Evolutionary conservation across 2,888 invertebrate genomes (phyloP).

Genomic region (Orchesella flavescens): DNA sequence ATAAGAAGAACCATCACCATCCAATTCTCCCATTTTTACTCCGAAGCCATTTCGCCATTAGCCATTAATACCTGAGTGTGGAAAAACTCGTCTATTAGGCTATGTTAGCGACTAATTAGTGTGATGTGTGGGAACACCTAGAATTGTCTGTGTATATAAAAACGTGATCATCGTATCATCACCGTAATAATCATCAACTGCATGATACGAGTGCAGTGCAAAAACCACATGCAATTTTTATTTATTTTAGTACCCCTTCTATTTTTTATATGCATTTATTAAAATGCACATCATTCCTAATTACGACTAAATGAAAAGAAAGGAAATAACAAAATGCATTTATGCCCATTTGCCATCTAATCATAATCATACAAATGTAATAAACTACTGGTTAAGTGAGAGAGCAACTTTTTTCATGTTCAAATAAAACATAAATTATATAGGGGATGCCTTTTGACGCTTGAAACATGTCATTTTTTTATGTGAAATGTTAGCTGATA

Average conservation of each 20-base stretch:
- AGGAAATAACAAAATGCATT: conserved; percentile 30
- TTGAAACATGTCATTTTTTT: conserved; percentile 47
- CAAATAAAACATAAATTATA: conserved; percentile 50
- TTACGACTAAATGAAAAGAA: conserved; percentile 32
- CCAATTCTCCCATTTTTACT: not conserved
- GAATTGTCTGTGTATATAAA: conserved; percentile 3
- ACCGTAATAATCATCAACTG: conserved; percentile 1
- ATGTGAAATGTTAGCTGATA: conserved; percentile 4
- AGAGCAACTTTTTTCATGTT: conserved; percentile 13
- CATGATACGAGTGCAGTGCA: not conserved
- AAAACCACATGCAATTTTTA: not conserved
- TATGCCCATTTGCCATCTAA: conserved; percentile 17
- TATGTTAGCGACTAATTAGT: conserved; percentile 52
- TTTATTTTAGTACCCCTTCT: not conserved
- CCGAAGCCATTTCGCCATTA: conserved; percentile 13
- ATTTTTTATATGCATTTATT: conserved; percentile 6
- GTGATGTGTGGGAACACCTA: conserved; percentile 51
- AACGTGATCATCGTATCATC: conserved; percentile 39
- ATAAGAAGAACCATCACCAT: not conserved
- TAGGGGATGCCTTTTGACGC: conserved; percentile 37
- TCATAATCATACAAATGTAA: not conserved
- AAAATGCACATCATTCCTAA: conserved; percentile 20
- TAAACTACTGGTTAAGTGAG: not conserved
- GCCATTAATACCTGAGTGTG: conserved; percentile 31
- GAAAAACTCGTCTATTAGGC: conserved; percentile 42